Evolutionary conservation across 2,888 invertebrate species (phyloP).

Genomic region (Lithophane ornitopus): DNA sequence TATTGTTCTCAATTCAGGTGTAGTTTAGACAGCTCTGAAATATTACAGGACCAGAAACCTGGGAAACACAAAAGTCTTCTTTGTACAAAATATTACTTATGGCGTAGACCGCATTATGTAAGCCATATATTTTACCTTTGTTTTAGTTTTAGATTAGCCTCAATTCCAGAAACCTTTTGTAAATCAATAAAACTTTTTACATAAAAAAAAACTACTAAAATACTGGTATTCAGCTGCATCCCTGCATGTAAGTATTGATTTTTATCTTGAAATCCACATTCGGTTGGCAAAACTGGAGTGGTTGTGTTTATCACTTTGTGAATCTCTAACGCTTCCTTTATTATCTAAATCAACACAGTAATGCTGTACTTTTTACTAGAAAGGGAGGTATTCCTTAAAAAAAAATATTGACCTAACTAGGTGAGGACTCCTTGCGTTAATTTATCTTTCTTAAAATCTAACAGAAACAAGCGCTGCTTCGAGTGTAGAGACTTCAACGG

Average conservation of each 20-base stretch:
- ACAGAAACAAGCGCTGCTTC: no score
- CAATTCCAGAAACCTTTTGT: neutral
- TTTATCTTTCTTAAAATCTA: no score
- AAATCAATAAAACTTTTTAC: neutral
- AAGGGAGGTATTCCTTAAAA: neutral
- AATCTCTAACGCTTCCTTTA: slow-evolving; percentile 7
- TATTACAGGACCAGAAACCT: slow-evolving; percentile 11
- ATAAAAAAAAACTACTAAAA: no score
- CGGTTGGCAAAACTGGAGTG: slow-evolving; percentile 3
- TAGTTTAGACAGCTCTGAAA: slow-evolving; percentile 52
- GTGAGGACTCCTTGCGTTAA: neutral
- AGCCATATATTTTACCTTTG: neutral
- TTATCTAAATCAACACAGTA: no score
- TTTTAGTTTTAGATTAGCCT: slow-evolving; percentile 3
- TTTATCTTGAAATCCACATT: slow-evolving; percentile 7
- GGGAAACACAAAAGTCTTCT: neutral
- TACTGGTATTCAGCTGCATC: no score
- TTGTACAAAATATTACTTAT: neutral
- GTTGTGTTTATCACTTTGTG: slow-evolving; percentile 6
- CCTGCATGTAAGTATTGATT: neutral
- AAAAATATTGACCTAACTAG: no score
- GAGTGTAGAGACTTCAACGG: neutral
- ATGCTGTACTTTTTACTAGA: no score
- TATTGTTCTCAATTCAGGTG: slow-evolving; percentile 52
- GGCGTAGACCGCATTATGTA: neutral